Percentiles rank a stretch among this genome's conserved stretches.
These are phyloP conservation scores for Euphysa ruthae DNA, from an alignment of 30 jellyfish, hydroid and myxozoan genomes.

Conservation along the genomic window DNA sequence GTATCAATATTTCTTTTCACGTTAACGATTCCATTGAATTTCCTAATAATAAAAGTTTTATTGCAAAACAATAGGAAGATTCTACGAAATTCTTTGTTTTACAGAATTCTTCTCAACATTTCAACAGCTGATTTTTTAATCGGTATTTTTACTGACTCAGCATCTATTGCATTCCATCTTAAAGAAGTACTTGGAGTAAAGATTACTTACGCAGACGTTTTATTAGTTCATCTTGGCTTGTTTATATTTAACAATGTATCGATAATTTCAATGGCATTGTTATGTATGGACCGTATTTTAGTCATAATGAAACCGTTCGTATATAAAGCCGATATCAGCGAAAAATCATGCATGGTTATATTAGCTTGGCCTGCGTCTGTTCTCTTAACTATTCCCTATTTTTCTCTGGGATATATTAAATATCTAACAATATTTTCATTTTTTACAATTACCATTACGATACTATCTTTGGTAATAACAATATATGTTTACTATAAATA, in stretches of 20 bases:
- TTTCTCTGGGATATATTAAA: not conserved
- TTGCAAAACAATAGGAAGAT: not conserved
- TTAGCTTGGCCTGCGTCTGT: slow-evolving; percentile 3
- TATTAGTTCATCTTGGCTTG: not conserved
- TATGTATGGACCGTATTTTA: slow-evolving; percentile 2
- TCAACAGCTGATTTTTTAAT: slow-evolving; percentile 10
- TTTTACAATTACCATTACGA: slow-evolving; percentile 1
- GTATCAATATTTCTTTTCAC: not conserved
- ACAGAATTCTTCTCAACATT: slow-evolving; percentile 1
- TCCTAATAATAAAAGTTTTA: not conserved
- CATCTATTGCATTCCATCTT: not conserved
- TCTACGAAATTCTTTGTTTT: not conserved
- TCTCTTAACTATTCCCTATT: not conserved
- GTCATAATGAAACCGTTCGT: slow-evolving; percentile 3
- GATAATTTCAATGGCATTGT: not conserved
- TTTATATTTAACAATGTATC: not conserved
- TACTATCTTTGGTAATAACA: not conserved
- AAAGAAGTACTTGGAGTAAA: not conserved
- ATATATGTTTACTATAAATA: not conserved
- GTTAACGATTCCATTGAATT: not conserved
- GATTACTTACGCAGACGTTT: not conserved
- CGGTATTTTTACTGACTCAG: slow-evolving; percentile 1
- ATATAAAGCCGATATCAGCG: not conserved
- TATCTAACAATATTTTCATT: slow-evolving; percentile 6
- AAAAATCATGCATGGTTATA: not conserved